A percentile compares a stretch with the other conserved stretches of the same genome.
phyloP scores from a whole-genome alignment of 2,797 vertebrate genomes.

The Babyrousa celebensis region DNA sequence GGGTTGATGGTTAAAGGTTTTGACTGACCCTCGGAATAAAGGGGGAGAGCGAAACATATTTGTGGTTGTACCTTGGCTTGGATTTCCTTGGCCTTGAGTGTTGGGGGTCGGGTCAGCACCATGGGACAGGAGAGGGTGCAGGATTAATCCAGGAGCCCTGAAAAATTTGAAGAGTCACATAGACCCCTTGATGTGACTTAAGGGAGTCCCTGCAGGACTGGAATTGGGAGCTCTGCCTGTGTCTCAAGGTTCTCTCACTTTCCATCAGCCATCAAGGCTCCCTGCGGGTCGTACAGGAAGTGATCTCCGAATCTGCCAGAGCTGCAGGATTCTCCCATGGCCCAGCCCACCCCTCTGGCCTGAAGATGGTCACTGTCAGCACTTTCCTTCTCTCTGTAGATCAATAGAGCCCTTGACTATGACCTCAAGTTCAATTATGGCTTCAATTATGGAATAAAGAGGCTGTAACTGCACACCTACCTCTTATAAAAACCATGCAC shows the following conservation, averaged over 20 bases:
- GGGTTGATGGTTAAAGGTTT: neutral
- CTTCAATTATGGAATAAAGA: conserved; percentile 84
- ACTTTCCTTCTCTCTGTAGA: conserved; percentile 74
- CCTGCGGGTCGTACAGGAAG: conserved; percentile 50
- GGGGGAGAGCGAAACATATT: too few relatives aligned
- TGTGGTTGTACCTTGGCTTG: neutral
- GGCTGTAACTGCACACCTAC: conserved; percentile 78
- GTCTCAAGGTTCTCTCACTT: conserved; percentile 69
- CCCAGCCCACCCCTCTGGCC: neutral
- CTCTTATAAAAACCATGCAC: conserved; percentile 64
- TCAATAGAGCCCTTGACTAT: conserved; percentile 87
- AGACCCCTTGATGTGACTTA: neutral
- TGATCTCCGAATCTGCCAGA: conserved; percentile 56
- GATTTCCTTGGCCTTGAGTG: neutral
- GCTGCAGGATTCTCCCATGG: conserved; percentile 44
- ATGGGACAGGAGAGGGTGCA: neutral
- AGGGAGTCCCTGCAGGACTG: neutral
- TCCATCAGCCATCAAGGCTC: neutral
- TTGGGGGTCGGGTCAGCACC: neutral
- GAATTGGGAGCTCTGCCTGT: neutral
- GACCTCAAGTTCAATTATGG: conserved; percentile 87
- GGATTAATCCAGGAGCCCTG: neutral
- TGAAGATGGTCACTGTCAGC: conserved; percentile 81
- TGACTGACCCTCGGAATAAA: too few relatives aligned
- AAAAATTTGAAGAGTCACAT: neutral